These are phyloP conservation scores for Poeciliopsis turneri DNA, from an alignment of 2,797 vertebrate species.

Conservation along the genomic window DNA sequence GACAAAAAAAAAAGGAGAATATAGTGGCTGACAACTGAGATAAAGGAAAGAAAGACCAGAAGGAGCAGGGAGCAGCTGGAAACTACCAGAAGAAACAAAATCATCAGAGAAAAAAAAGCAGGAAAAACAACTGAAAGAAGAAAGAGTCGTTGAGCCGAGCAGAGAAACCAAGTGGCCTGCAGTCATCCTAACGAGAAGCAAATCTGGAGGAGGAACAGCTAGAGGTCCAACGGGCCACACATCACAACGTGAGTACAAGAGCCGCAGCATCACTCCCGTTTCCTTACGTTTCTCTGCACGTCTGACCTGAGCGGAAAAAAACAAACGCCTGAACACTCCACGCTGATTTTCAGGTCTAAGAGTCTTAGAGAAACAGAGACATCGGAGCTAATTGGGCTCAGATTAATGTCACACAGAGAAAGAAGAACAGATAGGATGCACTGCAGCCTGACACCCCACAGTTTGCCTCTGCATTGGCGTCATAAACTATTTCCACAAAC, in stretches of 20 bases:
- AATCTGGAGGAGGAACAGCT: constrained; percentile 65
- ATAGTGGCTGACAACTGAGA: constrained; percentile 31
- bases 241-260: constrained; percentile 72
- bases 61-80: constrained; percentile 42
- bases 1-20: constrained; percentile 15
- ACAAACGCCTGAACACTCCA: neutral
- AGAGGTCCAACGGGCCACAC: constrained; percentile 55
- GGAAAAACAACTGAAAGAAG: neutral
- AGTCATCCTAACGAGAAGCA: constrained; percentile 12
- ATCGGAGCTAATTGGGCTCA: constrained; percentile 32
- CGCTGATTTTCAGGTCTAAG: neutral
- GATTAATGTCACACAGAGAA: constrained; percentile 22
- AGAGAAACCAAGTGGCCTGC: constrained; percentile 13
- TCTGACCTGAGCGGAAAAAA: neutral
- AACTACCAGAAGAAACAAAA: constrained; percentile 35
- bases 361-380: constrained; percentile 6
- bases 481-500: neutral
- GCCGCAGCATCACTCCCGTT: neutral
- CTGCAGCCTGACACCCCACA: constrained; percentile 12
- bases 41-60: constrained; percentile 18
- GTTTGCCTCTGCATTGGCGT: neutral
- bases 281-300: neutral
- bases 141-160: constrained; percentile 6
- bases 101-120: constrained; percentile 10
- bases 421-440: constrained; percentile 44